These are phyloP conservation scores for Temnothorax rugatulus DNA, from an alignment of 2,888 invertebrate genomes.

Conservation along the genomic window DNA sequence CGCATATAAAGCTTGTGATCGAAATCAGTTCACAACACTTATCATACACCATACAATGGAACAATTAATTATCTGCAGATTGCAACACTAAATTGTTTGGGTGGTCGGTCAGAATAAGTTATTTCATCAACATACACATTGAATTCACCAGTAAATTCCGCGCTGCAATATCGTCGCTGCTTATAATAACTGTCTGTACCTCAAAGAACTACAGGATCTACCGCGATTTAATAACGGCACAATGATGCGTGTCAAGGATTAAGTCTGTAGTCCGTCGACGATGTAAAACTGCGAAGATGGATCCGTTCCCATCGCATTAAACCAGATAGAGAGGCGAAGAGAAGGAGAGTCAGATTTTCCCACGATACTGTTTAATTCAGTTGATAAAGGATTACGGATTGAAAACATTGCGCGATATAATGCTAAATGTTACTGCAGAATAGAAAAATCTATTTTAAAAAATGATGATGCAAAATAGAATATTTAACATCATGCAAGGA, in stretches of 20 bases:
- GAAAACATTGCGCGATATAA: neutral
- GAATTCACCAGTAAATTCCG: neutral
- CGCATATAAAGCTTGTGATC: neutral
- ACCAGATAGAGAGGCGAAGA: neutral
- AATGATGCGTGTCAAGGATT: slow-evolving; percentile 73
- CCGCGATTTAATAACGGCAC: slow-evolving; percentile 69
- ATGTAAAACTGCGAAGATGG: slow-evolving; percentile 40
- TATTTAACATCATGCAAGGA: too few relatives aligned
- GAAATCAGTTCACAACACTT: slow-evolving; percentile 4
- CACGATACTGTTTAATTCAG: neutral
- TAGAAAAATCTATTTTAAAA: neutral
- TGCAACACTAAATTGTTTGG: neutral
- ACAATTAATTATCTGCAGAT: neutral
- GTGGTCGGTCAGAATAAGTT: neutral
- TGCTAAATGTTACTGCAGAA: neutral
- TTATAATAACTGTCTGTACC: slow-evolving; percentile 20
- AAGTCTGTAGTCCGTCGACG: slow-evolving; percentile 6
- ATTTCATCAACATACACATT: neutral
- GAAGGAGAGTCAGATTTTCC: neutral
- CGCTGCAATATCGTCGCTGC: too few relatives aligned
- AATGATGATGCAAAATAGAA: neutral
- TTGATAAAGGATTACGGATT: neutral
- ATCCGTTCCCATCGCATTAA: neutral
- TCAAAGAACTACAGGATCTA: slow-evolving; percentile 55
- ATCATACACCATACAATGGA: neutral